Conservation (phyloP, 1,140 invertebrate genomes). For the Muscidifurax raptorellus region DNA sequence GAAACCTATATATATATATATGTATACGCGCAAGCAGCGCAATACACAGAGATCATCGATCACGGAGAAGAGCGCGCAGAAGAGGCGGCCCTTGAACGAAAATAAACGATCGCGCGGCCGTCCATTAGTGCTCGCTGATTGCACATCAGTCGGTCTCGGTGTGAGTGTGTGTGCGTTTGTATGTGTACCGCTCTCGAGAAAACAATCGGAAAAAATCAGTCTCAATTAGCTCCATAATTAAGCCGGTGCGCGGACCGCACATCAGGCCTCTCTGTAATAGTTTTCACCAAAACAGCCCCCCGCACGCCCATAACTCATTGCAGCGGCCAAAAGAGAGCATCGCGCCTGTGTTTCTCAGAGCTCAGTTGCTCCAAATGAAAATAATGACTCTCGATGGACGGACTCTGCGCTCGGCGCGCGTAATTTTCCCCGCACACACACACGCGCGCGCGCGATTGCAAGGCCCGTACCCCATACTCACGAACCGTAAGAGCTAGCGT, state of each 20-base stretch:
- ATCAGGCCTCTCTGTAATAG: constrained; percentile 18
- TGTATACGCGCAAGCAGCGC: neutral
- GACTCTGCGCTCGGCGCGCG: neutral
- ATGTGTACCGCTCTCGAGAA: neutral
- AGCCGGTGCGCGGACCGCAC: constrained; percentile 5
- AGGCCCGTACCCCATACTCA: constrained; percentile 39
- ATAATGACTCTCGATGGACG: constrained; percentile 44
- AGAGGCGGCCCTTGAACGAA: constrained; percentile 9
- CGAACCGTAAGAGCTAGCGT: constrained; percentile 15
- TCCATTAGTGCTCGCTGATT: constrained; percentile 33
- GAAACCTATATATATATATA: neutral
- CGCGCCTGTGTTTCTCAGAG: neutral
- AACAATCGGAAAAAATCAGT: constrained; percentile 17
- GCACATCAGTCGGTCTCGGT: neutral
- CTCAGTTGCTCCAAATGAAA: constrained; percentile 40
- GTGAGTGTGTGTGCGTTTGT: neutral
- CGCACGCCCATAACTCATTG: constrained; percentile 14
- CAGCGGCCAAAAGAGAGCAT: constrained; percentile 3
- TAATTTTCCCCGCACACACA: neutral
- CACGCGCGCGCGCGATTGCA: constrained; percentile 1
- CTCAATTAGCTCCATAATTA: constrained; percentile 43
- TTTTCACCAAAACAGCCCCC: constrained; percentile 44
- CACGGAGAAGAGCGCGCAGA: neutral
- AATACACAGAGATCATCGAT: constrained; percentile 37
- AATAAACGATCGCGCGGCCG: constrained; percentile 19